Evolutionary conservation across 2,888 invertebrate genomes (phyloP), one percentile per base, ranked within the genome.

Genomic region (Autographa gamma): DNA sequence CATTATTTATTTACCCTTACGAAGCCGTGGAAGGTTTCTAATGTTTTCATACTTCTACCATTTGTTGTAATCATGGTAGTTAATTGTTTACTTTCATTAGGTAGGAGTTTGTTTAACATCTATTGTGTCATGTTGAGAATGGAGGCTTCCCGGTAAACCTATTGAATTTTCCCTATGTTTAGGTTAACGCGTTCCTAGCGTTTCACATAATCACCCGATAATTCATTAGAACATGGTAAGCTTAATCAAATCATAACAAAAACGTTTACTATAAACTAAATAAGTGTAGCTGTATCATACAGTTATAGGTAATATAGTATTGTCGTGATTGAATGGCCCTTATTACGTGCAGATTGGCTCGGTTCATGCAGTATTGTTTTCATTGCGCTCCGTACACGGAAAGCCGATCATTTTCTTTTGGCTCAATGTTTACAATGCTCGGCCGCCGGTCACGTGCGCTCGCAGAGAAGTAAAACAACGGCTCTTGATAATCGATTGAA

Each of bases 191-290:
- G 56, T 31, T 58, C 18, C 18, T 70, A 54, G 43, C 16, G 18
- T 58, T 67, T 62, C 48, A 66, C 38, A 41, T 34, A 54, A 5
- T 18, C 18, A 13, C 13, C 19, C 18, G 52, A 14, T 66, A 72
- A 71, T 70, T 77, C 83, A 87, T 86, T 85, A 86, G 79, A 86
- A 83, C 85, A 85, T 79, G 79, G 76, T 32, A 54, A 79, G 58
- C 73, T 76, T 63, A 66, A 66, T 70, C 60, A 58, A 80, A 71
- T 71, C 74, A 79, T 76, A 79, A 79, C 69, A 78, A 71, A 71
- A 77, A 73, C 73, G 3, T 25, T 63, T 64, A 65, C 54, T 58
- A 16, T 58, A 41, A 25, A 16, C n/a, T 25, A 25, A 25, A 25
- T 25, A 3, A 3, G 25, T 25, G 3, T 25, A 25, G 25, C 25